Evolutionary conservation across 2,888 invertebrate genomes (phyloP), one percentile per base, ranked within the genome.

Genomic region (Mimachlamys varia): DNA sequence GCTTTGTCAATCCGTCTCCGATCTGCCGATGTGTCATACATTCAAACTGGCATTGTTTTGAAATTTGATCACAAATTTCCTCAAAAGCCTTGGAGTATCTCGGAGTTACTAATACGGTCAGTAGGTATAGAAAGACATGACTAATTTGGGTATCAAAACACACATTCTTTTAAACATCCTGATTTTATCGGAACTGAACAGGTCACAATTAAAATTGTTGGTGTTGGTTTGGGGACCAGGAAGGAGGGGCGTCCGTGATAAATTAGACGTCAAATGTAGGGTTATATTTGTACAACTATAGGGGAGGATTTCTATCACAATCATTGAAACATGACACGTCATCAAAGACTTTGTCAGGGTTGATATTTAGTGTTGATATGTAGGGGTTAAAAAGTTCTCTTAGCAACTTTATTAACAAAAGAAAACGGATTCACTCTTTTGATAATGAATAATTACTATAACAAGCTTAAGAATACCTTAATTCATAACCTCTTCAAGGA

Each of bases 161-260:
- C 27, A 76, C 33, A 76, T 76, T 33, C 76, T 76, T 76, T 76
- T 33, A 76, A 76, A 76, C 33, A 27, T 27, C 13, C 10, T 76
- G 76, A 76, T 76, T 22, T 76, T 76, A 76, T 76, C 33, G 76
- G 76, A 76, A 76, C 33, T 15, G 22, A 76, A 76, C 22, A 12
- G 33, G 76, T 76, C 76, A 76, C 22, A 15, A 76, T 76, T 76
- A 76, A n/a, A 76, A 76, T 76, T 22, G 76, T 76, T 76, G 17
- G 76, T 76, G 27, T 27, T 76, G 76, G 27, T 33, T 15, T 5
- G 27, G 33, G 33, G 33, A 33, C 76, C 7, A 22, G 76, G 27
- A 22, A 33, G 27, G 27, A 27, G 7, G 33, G 4, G 0, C 10
- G 76, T 27, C 33, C 10, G 76, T 76, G 22, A 33, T 62, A 62